Evolutionary conservation across 1,140 invertebrate species (phyloP), one percentile per base, ranked within the genome.

Genomic region (Drosophila nikananu): DNA sequence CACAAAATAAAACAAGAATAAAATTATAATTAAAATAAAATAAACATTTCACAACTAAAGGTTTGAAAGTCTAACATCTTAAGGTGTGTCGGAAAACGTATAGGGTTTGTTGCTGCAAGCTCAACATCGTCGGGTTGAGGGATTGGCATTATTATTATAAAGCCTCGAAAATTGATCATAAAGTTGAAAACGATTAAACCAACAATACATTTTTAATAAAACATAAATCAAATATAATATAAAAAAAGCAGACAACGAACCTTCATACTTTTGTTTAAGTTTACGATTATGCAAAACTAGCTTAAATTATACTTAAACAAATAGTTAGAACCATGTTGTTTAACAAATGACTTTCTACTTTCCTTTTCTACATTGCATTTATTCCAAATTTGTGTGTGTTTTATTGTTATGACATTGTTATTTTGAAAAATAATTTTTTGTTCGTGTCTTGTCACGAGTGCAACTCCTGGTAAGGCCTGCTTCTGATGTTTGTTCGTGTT

Each of bases 401-500:
- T 46, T 13, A n/a, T n/a, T n/a, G n/a, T n/a, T n/a, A n/a, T n/a
- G 2, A 9, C 9, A 30, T 30, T 12, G 5, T 1, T 2, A 21
- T 12, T 6, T 39, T 17, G 2, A 7, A n/a, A 8, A 44, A 6
- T 46, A 44, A 12, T 46, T 13, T 13, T 0, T 13, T 12, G 21
- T 35, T 39, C 5, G 23, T 57, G 21, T 32, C 21, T 60, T 57
- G 39, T 46, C 73, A 65, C 72, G 72, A 27, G 30, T 4, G 17
- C 74, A 55, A 10, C 60, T 52, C 61, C 32, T 5, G 12, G 13
- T 23, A 10, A 51, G 46, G 66, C 57, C 76, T 78, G 76, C 65
- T 59, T 46, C 75, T 64, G 75, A 78, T 78, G 75, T 78, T 71
- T 62, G 74, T 77, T 57, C 74, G 75, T 77, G 72, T 77, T 60